Evolutionary conservation across 2,113 vertebrate genomes (phyloP), one percentile per base, ranked within the genome.

Genomic region (Podarcis muralis): DNA sequence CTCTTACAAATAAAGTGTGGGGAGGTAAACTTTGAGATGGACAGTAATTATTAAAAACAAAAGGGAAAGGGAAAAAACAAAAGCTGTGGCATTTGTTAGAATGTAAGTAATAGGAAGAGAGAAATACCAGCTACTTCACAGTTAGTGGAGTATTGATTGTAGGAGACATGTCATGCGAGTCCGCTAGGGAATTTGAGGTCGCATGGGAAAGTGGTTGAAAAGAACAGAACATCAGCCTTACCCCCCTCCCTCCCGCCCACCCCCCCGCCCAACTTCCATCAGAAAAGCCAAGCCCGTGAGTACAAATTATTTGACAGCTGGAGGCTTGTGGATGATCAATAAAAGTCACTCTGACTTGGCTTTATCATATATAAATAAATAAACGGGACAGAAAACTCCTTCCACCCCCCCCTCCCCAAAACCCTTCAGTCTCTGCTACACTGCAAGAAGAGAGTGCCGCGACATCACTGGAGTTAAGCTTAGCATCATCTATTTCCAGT

Each of bases 401-500:
- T 89, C 48, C 8, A 53, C 27, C 30, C 7, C 2, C 2, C 48
- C 15, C 16, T 23, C 22, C 80, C 18, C 59, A 62, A 74, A 32
- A 53, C 48, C 48, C 48, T 53, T 53, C 40, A 12, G 15, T 62
- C 57, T 40, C 43, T 83, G 37, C 92, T 89, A 72, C 79, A 89
- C 8, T 37, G 88, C 37, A 86, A 83, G 84, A 88, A 90, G 74
- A 90, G 75, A 82, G 59, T 68, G 37, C 72, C 88, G 76, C 88
- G 85, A 1, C 37, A 86, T 71, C 35, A 35, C 80, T 75, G 84
- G 84, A 57, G 74, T 43, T 53, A 83, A 62, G 12, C 62, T 57
- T 90, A 69, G 83, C 84, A 90, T 92, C 71, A 15, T 48, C 83
- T 68, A 85, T 91, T 94, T 93, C 85, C 85, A 53, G 81, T 86